Percentiles rank a stretch among this genome's conserved stretches.
These are phyloP conservation scores for Seladonia tumulorum DNA, from an alignment of 2,888 invertebrate species.

Conservation along the genomic window DNA sequence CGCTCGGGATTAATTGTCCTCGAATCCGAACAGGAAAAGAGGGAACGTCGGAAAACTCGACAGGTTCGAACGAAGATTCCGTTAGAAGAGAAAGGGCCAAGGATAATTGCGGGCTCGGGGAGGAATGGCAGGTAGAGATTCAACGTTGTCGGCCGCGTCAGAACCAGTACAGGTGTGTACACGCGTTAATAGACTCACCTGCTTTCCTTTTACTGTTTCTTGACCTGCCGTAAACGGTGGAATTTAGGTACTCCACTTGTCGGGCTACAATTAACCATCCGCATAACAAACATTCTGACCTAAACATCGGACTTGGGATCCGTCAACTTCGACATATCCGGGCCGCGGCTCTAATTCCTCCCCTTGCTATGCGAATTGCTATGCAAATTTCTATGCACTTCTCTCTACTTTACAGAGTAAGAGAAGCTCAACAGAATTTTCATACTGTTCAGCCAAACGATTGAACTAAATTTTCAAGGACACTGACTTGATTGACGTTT, in stretches of 20 bases:
- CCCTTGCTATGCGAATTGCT: background rate
- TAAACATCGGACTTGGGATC: background rate
- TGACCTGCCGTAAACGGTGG: constrained; percentile 71
- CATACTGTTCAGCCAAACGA: background rate
- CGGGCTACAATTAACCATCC: constrained; percentile 51
- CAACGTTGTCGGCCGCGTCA: constrained; percentile 25
- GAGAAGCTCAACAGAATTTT: background rate
- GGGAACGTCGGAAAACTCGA: constrained; percentile 3
- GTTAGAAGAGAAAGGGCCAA: constrained; percentile 64
- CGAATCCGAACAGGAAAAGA: background rate
- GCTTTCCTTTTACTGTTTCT: constrained; percentile 74
- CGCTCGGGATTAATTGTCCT: background rate
- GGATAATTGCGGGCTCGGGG: constrained; percentile 30
- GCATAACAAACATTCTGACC: constrained; percentile 45
- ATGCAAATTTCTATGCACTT: background rate
- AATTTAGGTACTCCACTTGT: constrained; percentile 69
- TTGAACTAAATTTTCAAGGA: too few relatives aligned
- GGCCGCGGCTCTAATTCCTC: background rate
- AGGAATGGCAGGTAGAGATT: constrained; percentile 48
- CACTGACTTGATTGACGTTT: too few relatives aligned
- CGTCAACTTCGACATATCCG: constrained; percentile 1
- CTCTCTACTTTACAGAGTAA: background rate
- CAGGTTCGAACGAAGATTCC: constrained; percentile 33
- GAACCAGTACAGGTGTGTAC: constrained; percentile 47
- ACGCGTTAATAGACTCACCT: constrained; percentile 57